Percentiles rank a stretch among this genome's conserved stretches.
Evolutionary conservation across 2,113 vertebrate species (phyloP).

Genomic region (Diadophis punctatus): DNA sequence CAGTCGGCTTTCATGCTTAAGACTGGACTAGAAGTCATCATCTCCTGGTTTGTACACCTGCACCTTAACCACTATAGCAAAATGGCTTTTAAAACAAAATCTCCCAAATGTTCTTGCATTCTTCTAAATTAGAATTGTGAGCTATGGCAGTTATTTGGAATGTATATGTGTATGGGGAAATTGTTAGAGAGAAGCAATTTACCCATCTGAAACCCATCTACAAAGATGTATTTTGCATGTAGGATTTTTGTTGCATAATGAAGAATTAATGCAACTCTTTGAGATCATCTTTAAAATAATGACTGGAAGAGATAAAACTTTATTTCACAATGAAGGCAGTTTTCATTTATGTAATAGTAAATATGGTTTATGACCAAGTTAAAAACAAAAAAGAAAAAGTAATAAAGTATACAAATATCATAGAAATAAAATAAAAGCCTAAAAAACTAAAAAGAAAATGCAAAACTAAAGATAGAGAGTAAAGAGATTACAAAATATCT

Average conservation of each 20-base stretch:
- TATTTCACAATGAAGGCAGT: background rate
- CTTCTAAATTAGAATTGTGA: background rate
- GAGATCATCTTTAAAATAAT: background rate
- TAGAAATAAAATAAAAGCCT: background rate
- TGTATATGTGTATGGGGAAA: background rate
- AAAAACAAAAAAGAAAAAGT: background rate
- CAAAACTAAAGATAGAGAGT: background rate
- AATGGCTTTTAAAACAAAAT: background rate
- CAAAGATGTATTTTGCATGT: background rate
- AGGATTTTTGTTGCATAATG: background rate
- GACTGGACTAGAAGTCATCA: no score
- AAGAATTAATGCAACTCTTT: background rate
- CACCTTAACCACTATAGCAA: no score
- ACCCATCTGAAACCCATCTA: background rate
- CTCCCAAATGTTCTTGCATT: background rate
- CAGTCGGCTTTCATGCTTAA: no score
- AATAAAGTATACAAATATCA: background rate
- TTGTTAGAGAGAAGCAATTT: background rate
- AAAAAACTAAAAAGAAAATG: background rate
- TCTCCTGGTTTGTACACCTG: no score
- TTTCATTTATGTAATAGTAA: background rate
- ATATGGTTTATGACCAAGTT: background rate
- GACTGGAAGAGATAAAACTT: background rate
- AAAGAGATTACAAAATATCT: background rate
- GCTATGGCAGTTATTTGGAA: background rate